Percentiles rank a stretch among this genome's conserved stretches.
These are phyloP conservation scores for Diarsia dahlii DNA, from an alignment of 2,888 invertebrate species.

Conservation along the genomic window DNA sequence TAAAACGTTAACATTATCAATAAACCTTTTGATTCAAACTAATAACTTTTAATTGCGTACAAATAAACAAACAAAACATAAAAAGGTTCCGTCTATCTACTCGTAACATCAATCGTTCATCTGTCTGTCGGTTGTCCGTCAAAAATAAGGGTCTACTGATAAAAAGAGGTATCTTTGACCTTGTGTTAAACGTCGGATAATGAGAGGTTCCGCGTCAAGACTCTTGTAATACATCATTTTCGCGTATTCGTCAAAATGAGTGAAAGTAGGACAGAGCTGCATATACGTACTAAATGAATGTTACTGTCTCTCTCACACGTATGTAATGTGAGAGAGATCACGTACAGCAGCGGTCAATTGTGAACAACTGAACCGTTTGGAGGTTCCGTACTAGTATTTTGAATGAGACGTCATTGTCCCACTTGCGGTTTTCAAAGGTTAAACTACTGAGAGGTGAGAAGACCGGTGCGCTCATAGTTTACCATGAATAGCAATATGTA, in stretches of 20 bases:
- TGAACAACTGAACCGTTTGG: background rate
- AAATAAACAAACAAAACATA: slow-evolving; percentile 54
- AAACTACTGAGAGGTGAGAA: background rate
- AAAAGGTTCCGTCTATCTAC: slow-evolving; percentile 54
- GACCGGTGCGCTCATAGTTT: background rate
- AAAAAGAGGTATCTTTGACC: slow-evolving; percentile 61
- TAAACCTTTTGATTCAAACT: slow-evolving; percentile 25
- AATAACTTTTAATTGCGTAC: slow-evolving; percentile 51
- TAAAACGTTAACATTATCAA: slow-evolving; percentile 13
- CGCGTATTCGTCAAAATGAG: slow-evolving; percentile 69
- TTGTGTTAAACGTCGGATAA: slow-evolving; percentile 64
- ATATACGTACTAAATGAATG: slow-evolving; percentile 40
- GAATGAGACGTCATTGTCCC: slow-evolving; percentile 6
- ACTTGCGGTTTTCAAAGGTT: slow-evolving; percentile 14
- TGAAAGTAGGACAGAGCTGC: slow-evolving; percentile 68
- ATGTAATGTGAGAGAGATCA: slow-evolving; percentile 51
- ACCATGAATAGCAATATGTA: background rate
- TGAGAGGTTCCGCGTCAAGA: slow-evolving; percentile 64
- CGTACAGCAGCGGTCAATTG: slow-evolving; percentile 18
- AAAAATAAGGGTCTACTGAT: slow-evolving; percentile 65
- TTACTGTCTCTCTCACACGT: slow-evolving; percentile 53
- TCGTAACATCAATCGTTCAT: slow-evolving; percentile 58
- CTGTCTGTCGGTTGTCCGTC: slow-evolving; percentile 65
- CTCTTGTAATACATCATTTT: slow-evolving; percentile 65
- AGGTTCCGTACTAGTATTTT: slow-evolving; percentile 49